phyloP scores from a whole-genome alignment of 2,797 vertebrate species.

The Dendrocincla tyrannina region DNA sequence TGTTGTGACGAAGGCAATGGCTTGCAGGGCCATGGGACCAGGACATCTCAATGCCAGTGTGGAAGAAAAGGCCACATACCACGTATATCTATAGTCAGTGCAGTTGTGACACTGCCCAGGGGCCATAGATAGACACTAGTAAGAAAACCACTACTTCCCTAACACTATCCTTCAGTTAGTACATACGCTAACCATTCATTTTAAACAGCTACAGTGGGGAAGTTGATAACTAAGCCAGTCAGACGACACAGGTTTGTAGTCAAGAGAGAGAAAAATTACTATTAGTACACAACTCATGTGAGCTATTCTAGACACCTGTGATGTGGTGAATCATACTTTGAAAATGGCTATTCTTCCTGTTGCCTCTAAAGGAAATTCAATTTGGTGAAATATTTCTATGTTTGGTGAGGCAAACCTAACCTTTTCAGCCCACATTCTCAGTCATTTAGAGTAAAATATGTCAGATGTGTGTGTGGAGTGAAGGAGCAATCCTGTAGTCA shows the following conservation, averaged over 20 bases:
- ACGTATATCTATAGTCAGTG: accelerated
- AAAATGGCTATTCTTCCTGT: not conserved
- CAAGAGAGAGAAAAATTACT: not conserved
- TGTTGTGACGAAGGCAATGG: not conserved
- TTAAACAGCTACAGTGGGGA: not conserved
- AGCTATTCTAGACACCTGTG: not conserved
- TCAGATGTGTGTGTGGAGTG: not conserved
- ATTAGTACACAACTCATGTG: accelerated
- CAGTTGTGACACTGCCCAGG: not conserved
- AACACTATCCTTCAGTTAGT: not conserved
- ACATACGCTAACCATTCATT: not conserved
- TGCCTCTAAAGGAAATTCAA: not conserved
- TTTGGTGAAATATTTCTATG: not conserved
- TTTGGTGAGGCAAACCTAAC: not conserved
- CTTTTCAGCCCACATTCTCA: not conserved
- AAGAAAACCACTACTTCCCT: not conserved
- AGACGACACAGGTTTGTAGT: not conserved
- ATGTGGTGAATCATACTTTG: not conserved
- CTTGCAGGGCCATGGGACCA: not conserved
- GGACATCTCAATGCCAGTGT: not conserved
- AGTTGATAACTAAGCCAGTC: not conserved
- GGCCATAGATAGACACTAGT: not conserved
- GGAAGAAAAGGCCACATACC: not conserved
- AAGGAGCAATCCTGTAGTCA: not conserved
- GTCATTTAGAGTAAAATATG: not conserved